Conservation (phyloP, 2,113 vertebrate genomes). For the Cephalopholis sonnerati region DNA sequence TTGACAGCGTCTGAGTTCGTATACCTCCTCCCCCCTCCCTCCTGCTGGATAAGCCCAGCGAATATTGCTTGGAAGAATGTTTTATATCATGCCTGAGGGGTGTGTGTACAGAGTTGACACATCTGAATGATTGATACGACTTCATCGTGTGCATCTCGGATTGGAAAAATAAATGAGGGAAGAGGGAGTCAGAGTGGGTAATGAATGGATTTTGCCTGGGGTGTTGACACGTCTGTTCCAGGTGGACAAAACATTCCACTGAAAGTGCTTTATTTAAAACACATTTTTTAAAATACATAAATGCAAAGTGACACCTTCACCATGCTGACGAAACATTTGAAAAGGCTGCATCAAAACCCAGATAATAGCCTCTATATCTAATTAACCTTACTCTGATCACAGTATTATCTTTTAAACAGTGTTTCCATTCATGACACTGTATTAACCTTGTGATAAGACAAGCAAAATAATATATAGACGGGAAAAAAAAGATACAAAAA, state of each 20-base stretch:
- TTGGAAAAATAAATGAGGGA: slow-evolving; percentile 68
- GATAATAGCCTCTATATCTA: not conserved
- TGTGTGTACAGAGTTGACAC: slow-evolving; percentile 60
- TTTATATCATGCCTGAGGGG: slow-evolving; percentile 62
- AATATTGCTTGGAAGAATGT: slow-evolving; percentile 65
- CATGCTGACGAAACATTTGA: slow-evolving; percentile 2
- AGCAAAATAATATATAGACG: not conserved
- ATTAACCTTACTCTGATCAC: not conserved
- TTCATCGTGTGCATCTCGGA: slow-evolving; percentile 62
- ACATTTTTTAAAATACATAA: slow-evolving; percentile 5
- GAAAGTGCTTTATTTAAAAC: slow-evolving; percentile 23
- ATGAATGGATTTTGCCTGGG: slow-evolving; percentile 54
- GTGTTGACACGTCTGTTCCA: slow-evolving; percentile 42
- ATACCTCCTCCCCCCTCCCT: not conserved
- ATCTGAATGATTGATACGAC: slow-evolving; percentile 71
- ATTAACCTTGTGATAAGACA: not conserved
- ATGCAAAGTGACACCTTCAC: not conserved
- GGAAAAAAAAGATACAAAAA: too few species aligned
- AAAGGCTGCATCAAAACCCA: not conserved
- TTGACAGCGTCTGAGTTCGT: slow-evolving; percentile 30
- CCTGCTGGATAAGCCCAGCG: slow-evolving; percentile 45
- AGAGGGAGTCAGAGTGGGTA: slow-evolving; percentile 8
- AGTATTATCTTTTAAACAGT: not conserved
- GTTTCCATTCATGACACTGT: not conserved
- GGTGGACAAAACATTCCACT: slow-evolving; percentile 27